Conservation (phyloP, 1,140 invertebrate species). For the Cyphomyrmex costatus region DNA sequence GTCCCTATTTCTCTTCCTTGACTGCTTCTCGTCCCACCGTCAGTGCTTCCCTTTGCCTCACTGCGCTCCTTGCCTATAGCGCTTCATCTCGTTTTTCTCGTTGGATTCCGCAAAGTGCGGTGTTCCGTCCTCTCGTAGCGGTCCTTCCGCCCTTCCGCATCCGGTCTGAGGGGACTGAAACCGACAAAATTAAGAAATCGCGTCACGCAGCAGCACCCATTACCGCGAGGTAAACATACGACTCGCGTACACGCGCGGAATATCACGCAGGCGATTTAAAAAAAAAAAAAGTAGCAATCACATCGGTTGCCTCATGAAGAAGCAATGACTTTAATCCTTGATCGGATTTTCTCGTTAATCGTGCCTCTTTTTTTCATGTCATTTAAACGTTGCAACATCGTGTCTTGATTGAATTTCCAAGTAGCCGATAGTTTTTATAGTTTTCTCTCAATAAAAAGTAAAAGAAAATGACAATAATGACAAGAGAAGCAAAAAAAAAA, state of each 20-base stretch:
- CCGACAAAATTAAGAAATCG: conserved; percentile 77
- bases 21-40: conserved; percentile 33
- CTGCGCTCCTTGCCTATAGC: neutral
- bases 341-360: conserved; percentile 70
- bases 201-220: conserved; percentile 76
- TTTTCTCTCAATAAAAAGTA: neutral
- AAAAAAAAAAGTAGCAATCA: conserved; percentile 38
- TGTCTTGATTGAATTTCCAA: conserved; percentile 61
- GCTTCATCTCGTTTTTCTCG: conserved; percentile 51
- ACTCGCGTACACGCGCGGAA: conserved; percentile 76
- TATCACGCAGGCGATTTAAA: conserved; percentile 66
- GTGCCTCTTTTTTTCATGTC: conserved; percentile 61
- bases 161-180: conserved; percentile 42
- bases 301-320: conserved; percentile 46
- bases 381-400: conserved; percentile 13
- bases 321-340: conserved; percentile 67
- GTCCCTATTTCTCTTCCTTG: conserved; percentile 62
- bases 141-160: conserved; percentile 28
- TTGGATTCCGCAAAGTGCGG: conserved; percentile 68
- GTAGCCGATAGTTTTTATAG: conserved; percentile 57
- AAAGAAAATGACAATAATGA: neutral
- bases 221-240: conserved; percentile 80
- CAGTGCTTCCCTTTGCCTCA: conserved; percentile 8
- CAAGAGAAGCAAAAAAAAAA: neutral
- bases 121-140: conserved; percentile 38